These are phyloP conservation scores for Abscondita cerata DNA, from an alignment of 2,888 invertebrate species.

Conservation along the genomic window DNA sequence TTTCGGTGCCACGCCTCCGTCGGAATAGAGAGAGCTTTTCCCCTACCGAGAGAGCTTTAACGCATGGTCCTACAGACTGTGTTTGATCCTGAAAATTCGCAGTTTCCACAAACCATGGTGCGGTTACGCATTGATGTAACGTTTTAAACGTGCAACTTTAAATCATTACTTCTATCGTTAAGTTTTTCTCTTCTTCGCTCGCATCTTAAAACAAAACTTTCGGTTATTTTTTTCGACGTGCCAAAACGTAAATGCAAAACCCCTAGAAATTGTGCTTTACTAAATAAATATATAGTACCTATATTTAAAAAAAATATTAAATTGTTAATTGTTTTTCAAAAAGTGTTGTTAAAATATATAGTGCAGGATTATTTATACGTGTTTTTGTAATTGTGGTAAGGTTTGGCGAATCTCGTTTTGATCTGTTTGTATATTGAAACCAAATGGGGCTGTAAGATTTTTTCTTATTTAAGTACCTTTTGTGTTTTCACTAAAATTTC, in stretches of 20 bases:
- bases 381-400: too few species aligned
- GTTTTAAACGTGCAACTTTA: constrained; percentile 15
- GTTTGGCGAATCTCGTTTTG: too few species aligned
- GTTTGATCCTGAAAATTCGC: constrained; percentile 29
- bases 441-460: too few species aligned
- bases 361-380: too few species aligned
- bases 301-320: too few species aligned
- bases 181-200: constrained; percentile 14
- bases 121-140: constrained; percentile 23
- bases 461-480: too few species aligned
- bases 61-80: constrained; percentile 34
- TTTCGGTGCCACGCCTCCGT: constrained; percentile 26
- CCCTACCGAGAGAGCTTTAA: constrained; percentile 35
- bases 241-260: constrained; percentile 10
- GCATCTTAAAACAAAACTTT: constrained; percentile 1
- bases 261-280: background rate
- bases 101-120: constrained; percentile 29
- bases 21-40: constrained; percentile 12
- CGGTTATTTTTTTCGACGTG: background rate
- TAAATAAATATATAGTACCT: too few species aligned
- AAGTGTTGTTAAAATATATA: too few species aligned
- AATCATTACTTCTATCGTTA: constrained; percentile 17
- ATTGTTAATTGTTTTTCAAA: too few species aligned
- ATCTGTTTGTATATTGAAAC: too few species aligned
- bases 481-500: too few species aligned